Base-by-base conservation (phyloP, 2,797 vertebrate genomes). In the Botia kubotai region DNA sequence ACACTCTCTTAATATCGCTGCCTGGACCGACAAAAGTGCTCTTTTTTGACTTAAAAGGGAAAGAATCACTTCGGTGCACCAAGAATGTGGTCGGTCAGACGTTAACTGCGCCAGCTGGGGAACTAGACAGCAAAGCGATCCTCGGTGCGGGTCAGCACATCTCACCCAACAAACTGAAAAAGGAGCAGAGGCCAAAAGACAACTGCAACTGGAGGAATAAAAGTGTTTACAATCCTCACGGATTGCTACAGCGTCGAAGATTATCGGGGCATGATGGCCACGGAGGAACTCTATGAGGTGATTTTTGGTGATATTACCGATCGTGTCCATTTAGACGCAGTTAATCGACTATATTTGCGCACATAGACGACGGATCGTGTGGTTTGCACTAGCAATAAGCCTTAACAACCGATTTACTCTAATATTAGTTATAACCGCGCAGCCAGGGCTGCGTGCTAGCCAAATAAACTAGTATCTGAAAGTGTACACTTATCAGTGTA, bases 211-310 rank as follows among this genome's bases (percentile, higher is more conserved):
- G 81, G 52, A 69, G 62, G 43, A 69, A 70, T 33, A 76, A 77
- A 83, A 79, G 76, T 79, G 77, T 70, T 72, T 75, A 60, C 81
- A 73, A 72, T 82, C 74, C 50, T 66, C 67, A 48, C 82, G 75
- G 80, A 82, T 84, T 84, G 72, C 74, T 73, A 26, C 77, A 81
- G 70, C 77, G 79, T 66, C 80, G 84, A 82, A 50, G 23, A 62
- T 70, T 23, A 81, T 74, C 75, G 83, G 83, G 80, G 74, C 82
- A 80, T 75, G 85, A 94, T 94, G 93, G 92, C 92, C 73, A 91
- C 93, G 52, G 92, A 94, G 74, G 92, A 94, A 82, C 89, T 93
- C 14, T 94, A 93, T 80, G 93, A 94, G 92, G 93, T 94, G 83
- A 89, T 62, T 83, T 4, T 82, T 33, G 33, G 67, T 5, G 73